phyloP scores from a whole-genome alignment of 2,797 vertebrate species.

The Cichlasoma orientale region DNA sequence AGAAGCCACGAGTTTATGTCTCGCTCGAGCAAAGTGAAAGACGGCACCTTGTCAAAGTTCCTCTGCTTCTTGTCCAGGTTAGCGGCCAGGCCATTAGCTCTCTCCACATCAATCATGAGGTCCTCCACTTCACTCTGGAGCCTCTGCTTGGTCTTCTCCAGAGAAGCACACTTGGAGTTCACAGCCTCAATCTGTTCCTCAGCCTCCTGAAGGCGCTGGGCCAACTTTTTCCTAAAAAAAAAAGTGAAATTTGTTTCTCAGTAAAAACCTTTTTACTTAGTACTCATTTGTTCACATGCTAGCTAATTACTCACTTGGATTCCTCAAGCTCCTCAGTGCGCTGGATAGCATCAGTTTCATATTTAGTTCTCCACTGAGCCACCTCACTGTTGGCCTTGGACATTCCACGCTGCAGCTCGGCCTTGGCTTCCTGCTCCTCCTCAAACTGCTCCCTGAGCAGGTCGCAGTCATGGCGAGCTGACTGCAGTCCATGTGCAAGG shows the following conservation, averaged over 20 bases:
- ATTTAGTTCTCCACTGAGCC: conserved; percentile 87
- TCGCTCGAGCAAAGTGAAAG: background rate
- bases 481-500: conserved; percentile 83
- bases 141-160: conserved; percentile 86
- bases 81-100: conserved; percentile 82
- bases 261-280: conserved; percentile 70
- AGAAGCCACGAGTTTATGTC: background rate
- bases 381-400: conserved; percentile 88
- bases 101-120: conserved; percentile 85
- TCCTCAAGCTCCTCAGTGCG: conserved; percentile 86
- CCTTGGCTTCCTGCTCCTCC: conserved; percentile 84
- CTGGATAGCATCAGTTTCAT: conserved; percentile 87
- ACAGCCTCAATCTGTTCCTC: conserved; percentile 87
- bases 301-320: conserved; percentile 80
- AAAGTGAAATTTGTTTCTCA: background rate
- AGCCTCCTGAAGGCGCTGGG: conserved; percentile 86
- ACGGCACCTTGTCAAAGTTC: conserved; percentile 70
- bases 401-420: conserved; percentile 82
- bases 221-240: conserved; percentile 84
- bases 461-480: conserved; percentile 83
- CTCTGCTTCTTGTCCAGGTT: conserved; percentile 79
- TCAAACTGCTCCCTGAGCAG: conserved; percentile 86
- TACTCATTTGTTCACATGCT: background rate
- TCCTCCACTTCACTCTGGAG: conserved; percentile 87
- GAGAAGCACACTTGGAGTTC: conserved; percentile 87